phyloP scores from a whole-genome alignment of 2,797 vertebrate genomes.

The Simalia tracyae region DNA sequence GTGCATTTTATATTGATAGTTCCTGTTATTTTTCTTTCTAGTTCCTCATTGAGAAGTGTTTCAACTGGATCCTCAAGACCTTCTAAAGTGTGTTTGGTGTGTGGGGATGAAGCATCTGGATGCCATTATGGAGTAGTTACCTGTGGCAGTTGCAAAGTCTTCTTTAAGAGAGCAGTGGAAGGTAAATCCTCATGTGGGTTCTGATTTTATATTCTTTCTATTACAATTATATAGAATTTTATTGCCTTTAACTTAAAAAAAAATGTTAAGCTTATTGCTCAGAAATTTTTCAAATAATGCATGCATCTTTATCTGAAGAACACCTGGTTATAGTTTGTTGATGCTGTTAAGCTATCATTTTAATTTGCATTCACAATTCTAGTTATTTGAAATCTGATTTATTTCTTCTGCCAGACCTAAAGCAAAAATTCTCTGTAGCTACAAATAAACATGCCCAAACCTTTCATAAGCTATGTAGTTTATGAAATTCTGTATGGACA shows the following conservation, averaged over 20 bases:
- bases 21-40: slow-evolving; percentile 67
- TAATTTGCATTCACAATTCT: not conserved
- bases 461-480: not conserved
- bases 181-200: slow-evolving; percentile 82
- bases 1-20: slow-evolving; percentile 44
- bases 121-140: slow-evolving; percentile 99
- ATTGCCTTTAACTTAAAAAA: slow-evolving; percentile 28
- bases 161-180: slow-evolving; percentile 99
- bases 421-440: not conserved
- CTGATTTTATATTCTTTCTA: slow-evolving; percentile 48
- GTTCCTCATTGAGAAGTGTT: slow-evolving; percentile 91
- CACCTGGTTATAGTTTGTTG: not conserved
- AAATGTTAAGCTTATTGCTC: not conserved
- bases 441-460: not conserved
- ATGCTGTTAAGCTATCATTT: not conserved
- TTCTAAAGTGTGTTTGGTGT: slow-evolving; percentile 98
- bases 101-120: slow-evolving; percentile 96
- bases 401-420: not conserved
- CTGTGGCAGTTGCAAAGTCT: slow-evolving; percentile 99
- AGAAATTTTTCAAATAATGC: slow-evolving; percentile 10
- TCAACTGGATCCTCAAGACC: slow-evolving; percentile 87
- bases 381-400: not conserved
- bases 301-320: slow-evolving; percentile 20
- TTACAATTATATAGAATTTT: not conserved
- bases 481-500: not conserved